phyloP scores from a whole-genome alignment of 2,888 invertebrate species.

The Drosophila flavopinicola region DNA sequence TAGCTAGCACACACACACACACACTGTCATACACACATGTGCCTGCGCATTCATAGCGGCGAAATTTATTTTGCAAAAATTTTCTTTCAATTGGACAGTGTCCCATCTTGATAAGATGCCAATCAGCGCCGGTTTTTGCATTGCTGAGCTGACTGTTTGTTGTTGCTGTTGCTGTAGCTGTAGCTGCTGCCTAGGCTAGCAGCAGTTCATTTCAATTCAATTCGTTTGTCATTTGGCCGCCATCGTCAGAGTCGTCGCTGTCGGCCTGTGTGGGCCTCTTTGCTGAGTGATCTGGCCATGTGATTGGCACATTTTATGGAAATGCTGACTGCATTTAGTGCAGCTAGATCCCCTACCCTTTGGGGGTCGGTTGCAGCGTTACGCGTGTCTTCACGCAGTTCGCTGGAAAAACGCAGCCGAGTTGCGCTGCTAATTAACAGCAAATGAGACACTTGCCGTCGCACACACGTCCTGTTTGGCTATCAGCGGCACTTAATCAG shows the following conservation, averaged over 20 bases:
- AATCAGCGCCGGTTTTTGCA: slow-evolving; percentile 79
- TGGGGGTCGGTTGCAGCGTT: slow-evolving; percentile 21
- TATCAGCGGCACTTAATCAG: slow-evolving; percentile 14
- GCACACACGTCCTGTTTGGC: slow-evolving; percentile 20
- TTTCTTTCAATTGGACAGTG: slow-evolving; percentile 83
- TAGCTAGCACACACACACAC: slow-evolving; percentile 26
- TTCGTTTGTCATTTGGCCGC: slow-evolving; percentile 79
- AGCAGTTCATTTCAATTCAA: slow-evolving; percentile 80
- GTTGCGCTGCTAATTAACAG: slow-evolving; percentile 62
- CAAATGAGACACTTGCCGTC: slow-evolving; percentile 60
- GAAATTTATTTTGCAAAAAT: slow-evolving; percentile 80
- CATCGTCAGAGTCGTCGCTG: slow-evolving; percentile 15
- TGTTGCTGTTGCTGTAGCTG: slow-evolving; percentile 25
- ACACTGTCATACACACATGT: slow-evolving; percentile 9
- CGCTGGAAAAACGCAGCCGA: slow-evolving; percentile 55
- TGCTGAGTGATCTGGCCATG: slow-evolving; percentile 50
- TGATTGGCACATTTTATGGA: slow-evolving; percentile 80
- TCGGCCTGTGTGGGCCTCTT: slow-evolving; percentile 66
- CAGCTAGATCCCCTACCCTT: slow-evolving; percentile 17
- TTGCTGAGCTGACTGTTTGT: slow-evolving; percentile 32
- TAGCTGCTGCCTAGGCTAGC: slow-evolving; percentile 21
- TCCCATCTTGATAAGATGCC: slow-evolving; percentile 84
- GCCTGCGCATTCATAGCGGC: slow-evolving; percentile 53
- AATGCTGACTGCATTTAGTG: slow-evolving; percentile 57
- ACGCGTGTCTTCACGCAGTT: slow-evolving; percentile 65